Conservation (phyloP, 2,888 invertebrate genomes). For the Cerastoderma edule region DNA sequence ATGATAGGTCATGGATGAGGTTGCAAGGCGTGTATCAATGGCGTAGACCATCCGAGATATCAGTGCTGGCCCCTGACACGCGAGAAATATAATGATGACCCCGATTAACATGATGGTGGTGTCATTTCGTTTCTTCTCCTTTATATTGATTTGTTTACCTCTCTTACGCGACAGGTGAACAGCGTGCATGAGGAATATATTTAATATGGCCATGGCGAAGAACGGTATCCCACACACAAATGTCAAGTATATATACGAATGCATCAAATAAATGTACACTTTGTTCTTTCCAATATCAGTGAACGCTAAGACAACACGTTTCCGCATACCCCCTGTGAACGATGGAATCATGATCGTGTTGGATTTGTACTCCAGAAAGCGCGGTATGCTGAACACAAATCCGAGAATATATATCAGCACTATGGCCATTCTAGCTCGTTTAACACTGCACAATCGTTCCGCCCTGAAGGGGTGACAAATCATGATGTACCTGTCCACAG, state of each 20-base stretch:
- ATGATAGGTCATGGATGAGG: conserved; percentile 65
- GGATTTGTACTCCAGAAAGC: conserved; percentile 81
- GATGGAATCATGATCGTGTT: conserved; percentile 50
- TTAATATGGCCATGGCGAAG: conserved; percentile 81
- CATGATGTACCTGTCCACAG: conserved; percentile 83
- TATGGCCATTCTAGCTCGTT: conserved; percentile 78
- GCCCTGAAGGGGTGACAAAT: conserved; percentile 83
- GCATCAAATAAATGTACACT: conserved; percentile 78
- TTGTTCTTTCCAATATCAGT: conserved; percentile 76
- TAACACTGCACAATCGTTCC: conserved; percentile 79
- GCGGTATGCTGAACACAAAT: conserved; percentile 80
- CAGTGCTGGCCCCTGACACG: conserved; percentile 83
- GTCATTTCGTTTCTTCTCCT: conserved; percentile 81
- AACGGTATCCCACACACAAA: conserved; percentile 83
- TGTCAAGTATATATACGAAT: conserved; percentile 81
- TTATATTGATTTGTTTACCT: conserved; percentile 78
- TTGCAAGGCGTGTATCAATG: conserved; percentile 62
- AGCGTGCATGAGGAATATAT: conserved; percentile 81
- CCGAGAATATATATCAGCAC: conserved; percentile 72
- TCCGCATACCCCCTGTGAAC: conserved; percentile 36
- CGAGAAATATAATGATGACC: conserved; percentile 83
- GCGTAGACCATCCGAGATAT: conserved; percentile 83
- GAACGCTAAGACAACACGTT: conserved; percentile 56
- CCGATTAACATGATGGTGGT: conserved; percentile 84
- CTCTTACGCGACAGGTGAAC: conserved; percentile 79